These are phyloP conservation scores for Struthidea cinerea DNA, from an alignment of 2,113 vertebrate species.

Conservation along the genomic window DNA sequence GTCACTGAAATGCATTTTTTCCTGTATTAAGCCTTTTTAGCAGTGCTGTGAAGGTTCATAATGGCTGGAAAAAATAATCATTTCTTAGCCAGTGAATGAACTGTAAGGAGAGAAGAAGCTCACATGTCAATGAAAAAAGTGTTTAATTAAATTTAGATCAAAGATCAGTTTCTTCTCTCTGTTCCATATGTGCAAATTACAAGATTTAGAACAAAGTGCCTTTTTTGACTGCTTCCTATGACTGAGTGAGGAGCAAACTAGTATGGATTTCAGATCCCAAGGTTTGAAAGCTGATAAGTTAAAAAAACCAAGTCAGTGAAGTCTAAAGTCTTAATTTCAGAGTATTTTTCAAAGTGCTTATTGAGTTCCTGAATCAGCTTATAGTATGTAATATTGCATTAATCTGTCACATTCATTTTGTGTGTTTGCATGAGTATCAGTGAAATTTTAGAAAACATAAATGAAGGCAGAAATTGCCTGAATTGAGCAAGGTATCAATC, in stretches of 20 bases:
- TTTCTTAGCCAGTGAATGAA: neutral
- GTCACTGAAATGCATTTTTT: neutral
- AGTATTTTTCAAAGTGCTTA: neutral
- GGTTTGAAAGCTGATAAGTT: neutral
- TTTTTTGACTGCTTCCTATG: neutral
- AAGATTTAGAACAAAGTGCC: neutral
- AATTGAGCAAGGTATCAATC: neutral
- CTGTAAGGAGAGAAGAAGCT: neutral
- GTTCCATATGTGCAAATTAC: neutral
- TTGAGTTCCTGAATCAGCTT: neutral
- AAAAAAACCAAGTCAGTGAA: neutral
- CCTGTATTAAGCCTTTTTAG: neutral
- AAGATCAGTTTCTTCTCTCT: constrained; percentile 4
- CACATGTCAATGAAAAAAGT: neutral
- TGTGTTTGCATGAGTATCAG: neutral
- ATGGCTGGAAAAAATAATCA: neutral
- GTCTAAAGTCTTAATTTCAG: neutral
- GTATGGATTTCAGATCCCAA: neutral
- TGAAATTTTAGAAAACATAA: neutral
- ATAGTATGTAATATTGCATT: neutral
- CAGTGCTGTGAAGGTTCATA: neutral
- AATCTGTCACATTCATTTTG: neutral
- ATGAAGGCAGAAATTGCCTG: neutral
- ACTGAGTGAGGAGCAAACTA: neutral
- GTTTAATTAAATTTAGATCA: constrained; percentile 38